Conservation (phyloP, 2,113 vertebrate species). For the Varanus salvator region DNA sequence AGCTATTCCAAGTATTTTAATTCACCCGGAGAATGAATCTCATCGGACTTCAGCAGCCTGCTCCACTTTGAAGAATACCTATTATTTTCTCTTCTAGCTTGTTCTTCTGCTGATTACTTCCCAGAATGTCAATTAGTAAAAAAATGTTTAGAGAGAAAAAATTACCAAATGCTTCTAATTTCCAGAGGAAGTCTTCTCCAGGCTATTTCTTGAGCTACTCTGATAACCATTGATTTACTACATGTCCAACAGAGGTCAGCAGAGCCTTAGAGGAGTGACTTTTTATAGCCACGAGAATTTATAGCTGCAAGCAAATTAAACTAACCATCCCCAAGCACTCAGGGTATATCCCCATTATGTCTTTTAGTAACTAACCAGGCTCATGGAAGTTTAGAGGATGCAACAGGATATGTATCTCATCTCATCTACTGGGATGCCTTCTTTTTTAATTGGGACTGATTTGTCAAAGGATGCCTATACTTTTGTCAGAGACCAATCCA, state of each 20-base stretch:
- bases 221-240: conserved; percentile 4
- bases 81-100: not conserved
- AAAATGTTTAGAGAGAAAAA: conserved; percentile 5
- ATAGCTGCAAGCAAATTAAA: not conserved
- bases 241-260: conserved; percentile 36
- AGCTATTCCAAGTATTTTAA: not conserved
- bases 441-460: not conserved
- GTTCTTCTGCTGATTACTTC: conserved; percentile 5
- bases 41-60: not conserved
- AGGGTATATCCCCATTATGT: not conserved
- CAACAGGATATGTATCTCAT: not conserved
- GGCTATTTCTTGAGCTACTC: not conserved
- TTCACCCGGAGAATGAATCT: not conserved
- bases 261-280: conserved; percentile 3
- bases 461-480: no score
- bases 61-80: conserved; percentile 1
- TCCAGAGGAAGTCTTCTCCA: not conserved
- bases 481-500: not conserved
- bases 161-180: not conserved
- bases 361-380: not conserved
- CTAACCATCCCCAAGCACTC: not conserved
- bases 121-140: conserved; percentile 13
- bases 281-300: not conserved
- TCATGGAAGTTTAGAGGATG: not conserved
- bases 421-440: not conserved